phyloP scores from a whole-genome alignment of 2,888 invertebrate species.

The Boloria euphrosyne region DNA sequence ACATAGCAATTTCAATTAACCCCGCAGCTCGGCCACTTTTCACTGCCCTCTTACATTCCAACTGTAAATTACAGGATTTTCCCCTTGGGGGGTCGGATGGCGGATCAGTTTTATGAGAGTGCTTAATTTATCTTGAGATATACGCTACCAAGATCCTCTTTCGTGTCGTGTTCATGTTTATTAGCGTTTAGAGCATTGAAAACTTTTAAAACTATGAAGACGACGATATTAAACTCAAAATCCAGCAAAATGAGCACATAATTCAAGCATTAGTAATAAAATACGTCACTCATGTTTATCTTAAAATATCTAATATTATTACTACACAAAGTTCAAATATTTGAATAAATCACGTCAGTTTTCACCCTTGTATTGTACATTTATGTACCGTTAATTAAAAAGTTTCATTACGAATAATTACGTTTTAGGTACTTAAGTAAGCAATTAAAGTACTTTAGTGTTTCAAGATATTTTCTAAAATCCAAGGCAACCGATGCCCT shows the following conservation, averaged over 20 bases:
- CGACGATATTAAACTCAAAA: not conserved
- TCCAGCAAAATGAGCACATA: not conserved
- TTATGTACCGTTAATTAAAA: too few species aligned
- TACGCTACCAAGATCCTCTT: constrained; percentile 24
- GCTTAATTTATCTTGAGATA: constrained; percentile 39
- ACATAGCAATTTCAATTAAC: constrained; percentile 10
- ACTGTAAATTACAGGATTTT: constrained; percentile 42
- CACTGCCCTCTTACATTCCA: constrained; percentile 34
- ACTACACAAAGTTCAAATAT: too few species aligned
- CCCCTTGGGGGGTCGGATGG: constrained; percentile 33
- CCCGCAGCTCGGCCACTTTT: constrained; percentile 31
- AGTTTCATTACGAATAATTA: too few species aligned
- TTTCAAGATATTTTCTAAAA: too few species aligned
- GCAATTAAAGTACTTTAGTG: too few species aligned
- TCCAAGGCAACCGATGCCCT: too few species aligned
- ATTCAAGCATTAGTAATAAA: not conserved
- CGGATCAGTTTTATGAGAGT: constrained; percentile 37
- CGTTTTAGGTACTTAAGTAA: too few species aligned
- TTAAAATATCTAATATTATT: too few species aligned
- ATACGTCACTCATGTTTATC: too few species aligned
- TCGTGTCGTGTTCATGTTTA: constrained; percentile 20
- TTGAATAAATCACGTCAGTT: too few species aligned
- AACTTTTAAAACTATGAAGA: not conserved
- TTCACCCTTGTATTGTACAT: too few species aligned
- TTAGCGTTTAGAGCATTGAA: constrained; percentile 4